These are phyloP conservation scores for Plecotus auritus DNA, from an alignment of 2,113 vertebrate species.

Conservation along the genomic window DNA sequence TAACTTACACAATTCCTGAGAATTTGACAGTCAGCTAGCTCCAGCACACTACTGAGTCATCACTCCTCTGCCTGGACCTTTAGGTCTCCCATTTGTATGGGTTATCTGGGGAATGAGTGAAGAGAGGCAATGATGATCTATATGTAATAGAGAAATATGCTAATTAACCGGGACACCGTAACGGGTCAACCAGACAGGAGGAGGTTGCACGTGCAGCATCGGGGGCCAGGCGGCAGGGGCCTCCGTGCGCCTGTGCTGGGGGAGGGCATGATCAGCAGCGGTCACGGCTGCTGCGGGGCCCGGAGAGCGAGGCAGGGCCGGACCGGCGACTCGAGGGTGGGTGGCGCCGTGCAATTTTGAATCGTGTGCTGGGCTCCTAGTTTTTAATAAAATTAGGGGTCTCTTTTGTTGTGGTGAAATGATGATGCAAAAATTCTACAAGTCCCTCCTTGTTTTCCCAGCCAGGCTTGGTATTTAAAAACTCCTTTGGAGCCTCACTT, in stretches of 20 bases:
- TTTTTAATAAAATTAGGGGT: not conserved
- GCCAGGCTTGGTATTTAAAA: not conserved
- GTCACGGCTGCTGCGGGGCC: no score
- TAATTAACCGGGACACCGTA: no score
- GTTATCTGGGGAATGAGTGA: not conserved
- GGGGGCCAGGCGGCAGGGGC: no score
- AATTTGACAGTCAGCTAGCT: not conserved
- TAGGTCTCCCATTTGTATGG: not conserved
- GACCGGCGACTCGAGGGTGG: no score
- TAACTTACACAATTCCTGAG: not conserved
- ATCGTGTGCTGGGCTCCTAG: no score
- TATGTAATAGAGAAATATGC: no score
- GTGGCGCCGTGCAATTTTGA: no score
- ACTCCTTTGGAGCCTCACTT: not conserved
- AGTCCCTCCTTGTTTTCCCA: not conserved
- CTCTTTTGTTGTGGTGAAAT: not conserved
- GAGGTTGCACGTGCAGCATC: no score
- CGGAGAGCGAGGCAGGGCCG: no score
- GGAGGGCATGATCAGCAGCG: no score
- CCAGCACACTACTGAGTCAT: not conserved
- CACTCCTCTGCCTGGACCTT: not conserved
- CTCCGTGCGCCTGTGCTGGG: no score
- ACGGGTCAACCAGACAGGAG: no score
- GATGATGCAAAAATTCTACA: not conserved
- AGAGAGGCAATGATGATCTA: not conserved